Conservation (phyloP, 2,797 vertebrate species). For the Mormyrops attenuatus region DNA sequence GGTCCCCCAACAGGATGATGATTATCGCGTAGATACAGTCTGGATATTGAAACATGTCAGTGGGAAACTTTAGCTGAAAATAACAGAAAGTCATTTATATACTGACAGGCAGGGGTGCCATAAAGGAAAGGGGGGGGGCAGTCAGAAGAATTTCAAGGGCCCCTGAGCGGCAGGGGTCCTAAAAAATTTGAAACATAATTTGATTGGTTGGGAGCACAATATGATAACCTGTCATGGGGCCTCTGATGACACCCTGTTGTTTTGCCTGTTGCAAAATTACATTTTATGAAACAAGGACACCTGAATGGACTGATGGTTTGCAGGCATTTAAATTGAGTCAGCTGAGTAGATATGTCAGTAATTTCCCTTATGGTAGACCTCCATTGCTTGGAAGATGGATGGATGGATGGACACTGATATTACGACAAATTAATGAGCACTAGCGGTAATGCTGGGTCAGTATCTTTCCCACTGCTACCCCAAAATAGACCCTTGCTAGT, state of each 20-base stretch:
- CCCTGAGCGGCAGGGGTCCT: too few relatives aligned
- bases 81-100: background rate
- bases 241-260: background rate
- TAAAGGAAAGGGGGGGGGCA: too few relatives aligned
- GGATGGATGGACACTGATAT: background rate
- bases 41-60: constrained; percentile 21
- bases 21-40: constrained; percentile 45
- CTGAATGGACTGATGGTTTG: background rate
- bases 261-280: background rate
- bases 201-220: too few relatives aligned
- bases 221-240: too few relatives aligned
- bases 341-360: background rate
- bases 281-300: background rate
- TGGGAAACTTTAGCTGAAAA: constrained; percentile 60
- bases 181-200: background rate
- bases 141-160: too few relatives aligned
- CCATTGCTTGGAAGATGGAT: background rate
- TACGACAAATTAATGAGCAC: background rate
- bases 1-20: constrained; percentile 73
- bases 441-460: background rate
- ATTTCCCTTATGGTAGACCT: background rate
- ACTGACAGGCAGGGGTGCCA: background rate
- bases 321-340: background rate
- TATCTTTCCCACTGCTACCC: background rate
- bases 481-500: background rate